phyloP scores from a whole-genome alignment of 1,140 invertebrate genomes.

The Danaus melanippus region DNA sequence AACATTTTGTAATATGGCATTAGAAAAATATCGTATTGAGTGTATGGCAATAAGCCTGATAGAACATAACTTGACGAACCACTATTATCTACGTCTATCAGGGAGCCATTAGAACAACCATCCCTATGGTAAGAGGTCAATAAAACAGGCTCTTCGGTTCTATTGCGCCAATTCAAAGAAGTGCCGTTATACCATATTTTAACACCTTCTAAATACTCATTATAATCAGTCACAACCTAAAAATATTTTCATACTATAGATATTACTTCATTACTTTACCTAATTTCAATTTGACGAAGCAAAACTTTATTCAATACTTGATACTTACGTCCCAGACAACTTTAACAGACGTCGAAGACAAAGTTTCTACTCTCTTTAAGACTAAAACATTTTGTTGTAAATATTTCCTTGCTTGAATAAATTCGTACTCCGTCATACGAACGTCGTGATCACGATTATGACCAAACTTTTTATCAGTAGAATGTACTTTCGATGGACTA shows the following conservation, averaged over 20 bases:
- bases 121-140: constrained; percentile 42
- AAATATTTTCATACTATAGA: constrained; percentile 20
- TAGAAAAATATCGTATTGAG: constrained; percentile 84
- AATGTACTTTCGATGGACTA: constrained; percentile 46
- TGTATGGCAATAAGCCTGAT: constrained; percentile 79
- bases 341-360: constrained; percentile 86
- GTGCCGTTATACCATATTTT: constrained; percentile 92
- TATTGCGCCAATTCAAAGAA: constrained; percentile 63
- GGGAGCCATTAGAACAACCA: constrained; percentile 46
- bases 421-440: constrained; percentile 82
- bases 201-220: constrained; percentile 86
- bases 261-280: not conserved
- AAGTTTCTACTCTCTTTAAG: constrained; percentile 81
- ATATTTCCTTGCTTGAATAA: constrained; percentile 83
- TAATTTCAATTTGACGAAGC: too few species aligned
- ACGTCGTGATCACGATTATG: constrained; percentile 71
- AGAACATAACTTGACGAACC: constrained; percentile 74
- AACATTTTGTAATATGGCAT: constrained; percentile 87
- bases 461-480: constrained; percentile 40
- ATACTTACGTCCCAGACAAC: constrained; percentile 87
- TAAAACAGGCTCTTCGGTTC: constrained; percentile 40
- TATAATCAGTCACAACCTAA: constrained; percentile 66
- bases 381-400: constrained; percentile 87
- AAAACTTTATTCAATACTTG: too few species aligned
- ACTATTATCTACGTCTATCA: constrained; percentile 71